These are phyloP conservation scores for Scyliorhinus canicula DNA, from an alignment of 2,797 vertebrate species.

Conservation along the genomic window DNA sequence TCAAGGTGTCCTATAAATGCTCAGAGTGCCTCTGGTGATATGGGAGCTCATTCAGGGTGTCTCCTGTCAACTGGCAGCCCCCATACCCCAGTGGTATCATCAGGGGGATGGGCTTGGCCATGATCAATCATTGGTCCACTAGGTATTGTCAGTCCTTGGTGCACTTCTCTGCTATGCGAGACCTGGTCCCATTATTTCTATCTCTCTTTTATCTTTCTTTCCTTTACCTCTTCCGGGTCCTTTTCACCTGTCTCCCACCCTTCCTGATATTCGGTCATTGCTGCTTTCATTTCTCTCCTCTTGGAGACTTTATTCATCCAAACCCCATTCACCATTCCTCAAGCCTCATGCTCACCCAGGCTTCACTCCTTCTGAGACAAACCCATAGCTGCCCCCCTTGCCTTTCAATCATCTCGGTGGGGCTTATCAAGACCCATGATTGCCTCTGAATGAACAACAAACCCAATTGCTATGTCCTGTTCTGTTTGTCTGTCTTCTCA, in stretches of 20 bases:
- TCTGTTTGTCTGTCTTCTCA: not conserved
- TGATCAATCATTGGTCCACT: too few species aligned
- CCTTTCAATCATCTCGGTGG: not conserved
- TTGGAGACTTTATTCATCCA: too few species aligned
- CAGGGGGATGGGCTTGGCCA: too few species aligned
- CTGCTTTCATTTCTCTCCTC: not conserved
- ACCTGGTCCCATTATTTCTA: not conserved
- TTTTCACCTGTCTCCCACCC: not conserved
- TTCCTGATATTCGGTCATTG: not conserved
- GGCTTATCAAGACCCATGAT: not conserved
- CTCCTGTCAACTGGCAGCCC: too few species aligned
- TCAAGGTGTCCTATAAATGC: too few species aligned
- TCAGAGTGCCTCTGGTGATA: too few species aligned
- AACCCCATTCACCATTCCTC: not conserved
- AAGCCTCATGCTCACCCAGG: not conserved
- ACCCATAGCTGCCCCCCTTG: not conserved
- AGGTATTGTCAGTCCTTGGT: too few species aligned
- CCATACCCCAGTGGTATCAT: too few species aligned
- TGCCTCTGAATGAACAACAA: not conserved
- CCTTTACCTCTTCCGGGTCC: not conserved
- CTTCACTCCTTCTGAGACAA: not conserved
- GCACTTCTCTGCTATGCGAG: not conserved
- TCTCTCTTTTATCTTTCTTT: not conserved
- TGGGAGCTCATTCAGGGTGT: too few species aligned
- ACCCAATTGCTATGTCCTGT: not conserved